These are phyloP conservation scores for Lerema accius DNA, from an alignment of 1,140 invertebrate species.

Conservation along the genomic window DNA sequence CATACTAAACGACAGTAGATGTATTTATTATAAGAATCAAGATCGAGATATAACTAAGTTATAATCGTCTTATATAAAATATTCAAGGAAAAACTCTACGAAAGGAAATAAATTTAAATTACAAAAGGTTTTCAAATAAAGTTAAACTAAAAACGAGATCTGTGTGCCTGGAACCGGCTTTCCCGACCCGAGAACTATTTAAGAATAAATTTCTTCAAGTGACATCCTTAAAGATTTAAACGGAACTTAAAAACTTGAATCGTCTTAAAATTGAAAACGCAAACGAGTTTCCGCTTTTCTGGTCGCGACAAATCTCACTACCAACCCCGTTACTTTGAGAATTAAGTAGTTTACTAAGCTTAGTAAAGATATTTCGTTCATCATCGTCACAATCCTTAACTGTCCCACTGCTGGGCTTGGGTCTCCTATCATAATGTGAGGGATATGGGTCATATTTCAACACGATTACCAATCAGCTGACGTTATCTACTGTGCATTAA, in stretches of 20 bases:
- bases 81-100: too few relatives aligned
- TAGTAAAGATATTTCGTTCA: neutral
- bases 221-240: slow-evolving; percentile 60
- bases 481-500: too few relatives aligned
- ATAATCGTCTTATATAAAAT: too few relatives aligned
- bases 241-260: slow-evolving; percentile 64
- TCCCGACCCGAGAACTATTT: slow-evolving; percentile 23
- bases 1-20: too few relatives aligned
- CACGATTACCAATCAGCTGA: too few relatives aligned
- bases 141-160: neutral
- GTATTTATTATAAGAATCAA: too few relatives aligned
- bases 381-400: too few relatives aligned
- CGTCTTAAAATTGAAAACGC: slow-evolving; percentile 70
- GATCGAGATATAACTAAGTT: too few relatives aligned
- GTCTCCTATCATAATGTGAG: too few relatives aligned
- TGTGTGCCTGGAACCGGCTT: neutral
- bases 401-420: too few relatives aligned
- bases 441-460: too few relatives aligned
- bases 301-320: slow-evolving; percentile 40
- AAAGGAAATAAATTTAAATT: neutral
- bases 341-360: slow-evolving; percentile 3
- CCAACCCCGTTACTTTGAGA: slow-evolving; percentile 7
- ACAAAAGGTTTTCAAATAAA: too few relatives aligned
- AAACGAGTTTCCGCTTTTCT: slow-evolving; percentile 58
- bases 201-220: slow-evolving; percentile 38